Evolutionary conservation across 2,113 vertebrate species (phyloP).

Genomic region (Catharus bicknelli): DNA sequence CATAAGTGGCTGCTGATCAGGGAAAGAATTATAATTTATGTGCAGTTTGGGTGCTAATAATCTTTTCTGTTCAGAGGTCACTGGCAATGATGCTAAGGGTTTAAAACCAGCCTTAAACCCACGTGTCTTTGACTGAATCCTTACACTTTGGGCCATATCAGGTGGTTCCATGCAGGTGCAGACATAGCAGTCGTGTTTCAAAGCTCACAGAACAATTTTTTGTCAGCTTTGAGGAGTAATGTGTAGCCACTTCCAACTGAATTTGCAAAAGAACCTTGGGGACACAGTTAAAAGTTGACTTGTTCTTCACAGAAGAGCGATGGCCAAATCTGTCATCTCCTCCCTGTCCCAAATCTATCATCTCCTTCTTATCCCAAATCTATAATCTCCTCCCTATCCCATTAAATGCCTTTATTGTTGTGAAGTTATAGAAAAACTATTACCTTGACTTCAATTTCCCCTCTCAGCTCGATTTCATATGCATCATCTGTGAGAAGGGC

Average conservation of each 20-base stretch:
- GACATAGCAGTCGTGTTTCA: background rate
- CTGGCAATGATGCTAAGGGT: background rate
- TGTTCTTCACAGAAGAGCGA: background rate
- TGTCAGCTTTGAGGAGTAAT: rapidly evolving
- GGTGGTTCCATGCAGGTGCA: background rate
- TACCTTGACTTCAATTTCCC: constrained; percentile 92
- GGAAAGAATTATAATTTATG: background rate
- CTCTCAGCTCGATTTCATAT: constrained; percentile 85
- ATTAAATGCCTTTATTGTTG: background rate
- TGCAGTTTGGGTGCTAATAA: background rate
- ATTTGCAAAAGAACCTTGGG: background rate
- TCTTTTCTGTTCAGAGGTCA: background rate
- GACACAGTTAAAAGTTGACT: background rate
- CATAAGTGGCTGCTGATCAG: background rate
- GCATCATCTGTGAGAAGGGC: constrained; percentile 82
- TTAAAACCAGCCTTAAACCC: background rate
- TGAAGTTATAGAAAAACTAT: background rate
- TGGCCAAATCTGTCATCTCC: background rate
- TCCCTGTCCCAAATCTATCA: background rate
- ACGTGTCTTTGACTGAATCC: background rate
- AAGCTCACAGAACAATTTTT: background rate
- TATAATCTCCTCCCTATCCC: background rate
- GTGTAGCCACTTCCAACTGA: background rate
- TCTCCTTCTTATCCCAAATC: background rate
- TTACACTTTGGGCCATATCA: rapidly evolving